Percentiles rank a stretch among this genome's conserved stretches.
These are phyloP conservation scores for Bombus breviceps DNA, from an alignment of 1,140 invertebrate genomes.

Conservation along the genomic window DNA sequence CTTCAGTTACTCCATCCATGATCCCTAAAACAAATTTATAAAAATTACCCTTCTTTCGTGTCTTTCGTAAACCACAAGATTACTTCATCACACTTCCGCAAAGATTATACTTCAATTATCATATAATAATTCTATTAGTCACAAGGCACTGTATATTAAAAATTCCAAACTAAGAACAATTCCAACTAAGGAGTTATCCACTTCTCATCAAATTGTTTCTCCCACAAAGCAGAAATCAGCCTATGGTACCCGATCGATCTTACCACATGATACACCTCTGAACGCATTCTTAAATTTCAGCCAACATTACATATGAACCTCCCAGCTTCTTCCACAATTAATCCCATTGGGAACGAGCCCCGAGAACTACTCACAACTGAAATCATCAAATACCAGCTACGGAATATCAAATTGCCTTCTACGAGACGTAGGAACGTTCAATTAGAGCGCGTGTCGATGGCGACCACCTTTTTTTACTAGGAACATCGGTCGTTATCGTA, in stretches of 20 bases:
- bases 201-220: too few species aligned
- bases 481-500: conserved; percentile 35
- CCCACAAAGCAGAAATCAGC: neutral
- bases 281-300: neutral
- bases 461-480: neutral
- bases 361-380: neutral
- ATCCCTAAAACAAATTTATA: too few species aligned
- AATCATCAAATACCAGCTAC: neutral
- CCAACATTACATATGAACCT: neutral
- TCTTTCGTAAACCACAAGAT: too few species aligned
- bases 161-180: too few species aligned
- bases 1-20: too few species aligned
- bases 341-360: neutral
- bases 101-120: too few species aligned
- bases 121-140: too few species aligned
- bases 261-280: neutral
- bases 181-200: too few species aligned
- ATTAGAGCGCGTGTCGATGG: conserved; percentile 9
- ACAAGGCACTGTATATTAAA: too few species aligned
- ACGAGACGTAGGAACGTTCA: neutral
- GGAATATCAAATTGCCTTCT: conserved; percentile 12
- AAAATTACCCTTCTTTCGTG: too few species aligned
- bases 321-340: neutral
- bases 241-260: neutral
- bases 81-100: accelerated